Conservation (phyloP, 64 coral and sea anemone genomes). For the Actinia tenebrosa region DNA sequence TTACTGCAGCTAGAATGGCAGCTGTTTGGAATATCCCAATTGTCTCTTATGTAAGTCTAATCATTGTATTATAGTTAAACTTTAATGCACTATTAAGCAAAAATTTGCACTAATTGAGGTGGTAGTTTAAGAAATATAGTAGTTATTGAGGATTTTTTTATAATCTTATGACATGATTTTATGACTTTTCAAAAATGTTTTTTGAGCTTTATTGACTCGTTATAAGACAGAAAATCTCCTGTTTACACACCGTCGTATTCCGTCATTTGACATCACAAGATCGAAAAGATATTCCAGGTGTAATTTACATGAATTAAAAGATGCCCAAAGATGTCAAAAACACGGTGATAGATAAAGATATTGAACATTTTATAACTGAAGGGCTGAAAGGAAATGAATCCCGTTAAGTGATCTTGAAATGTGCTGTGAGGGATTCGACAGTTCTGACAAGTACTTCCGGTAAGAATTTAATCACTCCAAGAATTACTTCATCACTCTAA, state of each 20-base stretch:
- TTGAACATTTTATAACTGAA: neutral
- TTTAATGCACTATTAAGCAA: neutral
- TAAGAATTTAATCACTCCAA: neutral
- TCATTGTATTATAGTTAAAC: neutral
- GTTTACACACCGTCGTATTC: neutral
- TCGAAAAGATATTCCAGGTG: too few species aligned
- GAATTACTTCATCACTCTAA: neutral
- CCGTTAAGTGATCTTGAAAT: neutral
- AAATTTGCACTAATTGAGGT: neutral
- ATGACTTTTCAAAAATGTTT: neutral
- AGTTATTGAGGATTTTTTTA: neutral
- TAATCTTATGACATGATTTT: neutral
- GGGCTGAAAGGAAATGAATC: neutral
- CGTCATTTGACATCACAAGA: neutral
- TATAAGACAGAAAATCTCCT: neutral
- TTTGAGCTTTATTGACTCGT: neutral
- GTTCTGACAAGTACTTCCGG: neutral
- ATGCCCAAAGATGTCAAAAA: neutral
- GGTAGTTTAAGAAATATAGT: too few species aligned
- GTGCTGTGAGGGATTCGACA: neutral
- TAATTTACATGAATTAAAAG: neutral
- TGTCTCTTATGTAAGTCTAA: conserved; percentile 45
- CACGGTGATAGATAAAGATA: neutral
- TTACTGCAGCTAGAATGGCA: conserved; percentile 33
- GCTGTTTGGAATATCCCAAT: conserved; percentile 42